Percentiles rank a stretch among this genome's conserved stretches.
phyloP scores from a whole-genome alignment of 2,888 invertebrate genomes.

The Eristalis intricaria region DNA sequence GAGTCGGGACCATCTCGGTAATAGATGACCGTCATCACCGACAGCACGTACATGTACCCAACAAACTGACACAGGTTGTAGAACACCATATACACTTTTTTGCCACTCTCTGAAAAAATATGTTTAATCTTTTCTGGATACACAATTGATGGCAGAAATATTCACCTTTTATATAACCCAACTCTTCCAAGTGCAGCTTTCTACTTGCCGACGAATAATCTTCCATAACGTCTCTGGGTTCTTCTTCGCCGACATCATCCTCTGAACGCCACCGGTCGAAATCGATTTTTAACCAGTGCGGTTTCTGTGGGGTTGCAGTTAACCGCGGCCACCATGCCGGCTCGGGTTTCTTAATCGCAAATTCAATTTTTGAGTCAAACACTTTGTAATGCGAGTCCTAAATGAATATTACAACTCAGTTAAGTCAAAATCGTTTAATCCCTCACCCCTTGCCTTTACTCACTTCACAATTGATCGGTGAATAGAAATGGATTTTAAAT shows the following conservation, averaged over 20 bases:
- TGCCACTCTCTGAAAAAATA: constrained; percentile 86
- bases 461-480: constrained; percentile 76
- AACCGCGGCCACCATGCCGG: constrained; percentile 92
- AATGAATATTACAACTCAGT: neutral
- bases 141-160: neutral
- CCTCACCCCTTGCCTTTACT: constrained; percentile 8
- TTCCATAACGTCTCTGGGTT: constrained; percentile 86
- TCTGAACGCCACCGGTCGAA: constrained; percentile 95
- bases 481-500: constrained; percentile 77
- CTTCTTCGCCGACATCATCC: constrained; percentile 84
- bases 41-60: constrained; percentile 89
- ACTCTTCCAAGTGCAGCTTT: constrained; percentile 87
- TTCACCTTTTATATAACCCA: constrained; percentile 89
- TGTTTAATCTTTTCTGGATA: neutral
- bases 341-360: constrained; percentile 86
- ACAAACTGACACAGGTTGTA: constrained; percentile 96
- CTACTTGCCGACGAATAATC: constrained; percentile 91
- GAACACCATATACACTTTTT: constrained; percentile 91
- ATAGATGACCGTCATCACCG: constrained; percentile 88
- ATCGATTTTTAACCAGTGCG: constrained; percentile 96
- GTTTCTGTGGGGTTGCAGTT: constrained; percentile 90
- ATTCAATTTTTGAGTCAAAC: constrained; percentile 89
- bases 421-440: neutral
- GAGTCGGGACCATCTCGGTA: constrained; percentile 88
- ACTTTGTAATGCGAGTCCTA: constrained; percentile 84